phyloP scores from a whole-genome alignment of 2,797 vertebrate genomes.

The Lutjanus argentimaculatus region DNA sequence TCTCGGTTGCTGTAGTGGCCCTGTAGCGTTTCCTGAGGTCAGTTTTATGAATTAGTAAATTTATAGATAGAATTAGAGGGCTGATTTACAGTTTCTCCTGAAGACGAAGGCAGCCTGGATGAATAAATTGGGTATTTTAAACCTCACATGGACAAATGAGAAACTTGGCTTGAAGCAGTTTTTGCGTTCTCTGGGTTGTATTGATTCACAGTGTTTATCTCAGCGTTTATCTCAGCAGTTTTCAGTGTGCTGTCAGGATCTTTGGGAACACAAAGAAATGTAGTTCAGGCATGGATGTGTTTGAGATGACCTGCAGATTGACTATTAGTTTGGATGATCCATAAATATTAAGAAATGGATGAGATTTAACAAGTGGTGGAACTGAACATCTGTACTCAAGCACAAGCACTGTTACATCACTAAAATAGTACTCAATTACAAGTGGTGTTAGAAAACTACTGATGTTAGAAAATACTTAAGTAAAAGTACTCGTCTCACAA shows the following conservation, averaged over 20 bases:
- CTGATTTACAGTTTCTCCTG: neutral
- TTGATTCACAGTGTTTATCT: neutral
- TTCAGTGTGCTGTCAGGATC: neutral
- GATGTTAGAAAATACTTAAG: too few species aligned
- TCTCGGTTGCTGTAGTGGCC: too few species aligned
- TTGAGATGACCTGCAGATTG: neutral
- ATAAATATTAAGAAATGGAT: neutral
- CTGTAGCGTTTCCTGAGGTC: too few species aligned
- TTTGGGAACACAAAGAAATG: neutral
- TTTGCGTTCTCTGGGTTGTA: too few species aligned
- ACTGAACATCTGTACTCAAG: too few species aligned
- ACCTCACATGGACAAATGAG: neutral
- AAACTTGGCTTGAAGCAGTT: neutral
- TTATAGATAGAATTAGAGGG: too few species aligned
- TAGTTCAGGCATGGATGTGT: neutral
- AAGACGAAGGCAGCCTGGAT: neutral
- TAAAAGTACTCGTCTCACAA: too few species aligned
- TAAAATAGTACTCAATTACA: too few species aligned
- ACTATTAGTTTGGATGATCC: neutral
- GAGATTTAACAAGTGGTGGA: too few species aligned
- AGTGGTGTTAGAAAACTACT: too few species aligned
- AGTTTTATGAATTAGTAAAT: too few species aligned
- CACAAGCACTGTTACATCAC: too few species aligned
- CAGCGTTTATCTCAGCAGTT: neutral
- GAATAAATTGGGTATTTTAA: neutral